Evolutionary conservation across 2,113 vertebrate genomes (phyloP), one percentile per base, ranked within the genome.

Genomic region (Physeter macrocephalus): DNA sequence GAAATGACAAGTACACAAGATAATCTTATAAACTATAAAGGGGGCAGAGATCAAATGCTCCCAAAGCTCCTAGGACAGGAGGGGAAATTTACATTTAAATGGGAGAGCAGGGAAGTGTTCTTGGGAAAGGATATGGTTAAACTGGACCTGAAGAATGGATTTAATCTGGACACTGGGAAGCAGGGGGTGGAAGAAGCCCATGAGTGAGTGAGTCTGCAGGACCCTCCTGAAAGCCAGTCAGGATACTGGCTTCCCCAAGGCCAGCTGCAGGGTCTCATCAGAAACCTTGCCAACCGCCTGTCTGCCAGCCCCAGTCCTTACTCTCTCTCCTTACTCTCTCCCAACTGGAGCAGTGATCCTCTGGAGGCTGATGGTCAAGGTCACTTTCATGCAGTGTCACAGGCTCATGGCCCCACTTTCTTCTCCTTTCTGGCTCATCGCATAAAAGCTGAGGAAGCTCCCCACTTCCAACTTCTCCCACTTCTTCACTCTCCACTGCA

Each of bases 301-400:
- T 8, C 21, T 34, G 67, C 87, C 34, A 7, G 8, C 17, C 23
- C 25, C 2, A 15, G 4, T 23, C n/a, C 36, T 61, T 23, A 2
- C 52, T 59, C 21, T 36, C 31, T 59, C 6, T 27, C n/a, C 36
- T 61, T 18, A 2, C 49, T 61, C 17, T 34, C 27, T 52, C 6
- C 34, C 2, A 9, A 1, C 18, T 3, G 0, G 23, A 34, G 6
- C 27, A 23, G 14, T 12, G 39, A 46, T 41, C 72, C 72, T 34
- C 13, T 10, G 15, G 31, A 69, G 46, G 17, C 23, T 39, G 57
- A 17, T 2, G 46, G 21, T 66, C 78, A 78, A 14, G 52, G 46
- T 46, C 59, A 59, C 1, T 4, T 34, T 61, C 43, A 21, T n/a
- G 54, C n/a, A n/a, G 21, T 1, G 5, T 39, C 66, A 4, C 6